Conservation (phyloP, 2,797 vertebrate genomes). For the Hemitrygon akajei region DNA sequence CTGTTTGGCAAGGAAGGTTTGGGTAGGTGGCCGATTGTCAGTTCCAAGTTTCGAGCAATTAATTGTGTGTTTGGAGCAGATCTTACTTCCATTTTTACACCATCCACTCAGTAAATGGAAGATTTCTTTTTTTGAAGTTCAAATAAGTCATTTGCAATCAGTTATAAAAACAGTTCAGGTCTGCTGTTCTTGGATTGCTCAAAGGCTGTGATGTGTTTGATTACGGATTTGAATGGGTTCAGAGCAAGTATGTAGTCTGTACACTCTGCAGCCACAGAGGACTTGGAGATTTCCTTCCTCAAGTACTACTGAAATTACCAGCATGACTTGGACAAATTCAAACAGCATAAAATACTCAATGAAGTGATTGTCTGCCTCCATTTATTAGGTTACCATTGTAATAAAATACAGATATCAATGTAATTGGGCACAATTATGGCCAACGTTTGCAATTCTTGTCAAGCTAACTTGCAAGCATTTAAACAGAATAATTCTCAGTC, state of each 20-base stretch:
- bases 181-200: neutral
- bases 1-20: neutral
- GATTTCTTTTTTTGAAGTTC: neutral
- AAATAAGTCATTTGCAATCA: neutral
- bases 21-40: neutral
- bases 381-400: slow-evolving; percentile 24
- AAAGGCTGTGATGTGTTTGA: neutral
- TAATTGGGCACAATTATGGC: neutral
- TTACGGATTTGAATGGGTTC: slow-evolving; percentile 16
- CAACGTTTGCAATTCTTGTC: neutral
- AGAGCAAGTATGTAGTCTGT: neutral
- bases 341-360: slow-evolving; percentile 24
- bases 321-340: slow-evolving; percentile 49
- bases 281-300: slow-evolving; percentile 51
- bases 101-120: neutral
- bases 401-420: slow-evolving; percentile 28
- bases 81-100: too few species aligned
- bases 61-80: neutral
- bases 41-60: neutral
- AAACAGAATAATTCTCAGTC: neutral
- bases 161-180: neutral
- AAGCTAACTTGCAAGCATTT: slow-evolving; percentile 13
- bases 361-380: slow-evolving; percentile 33
- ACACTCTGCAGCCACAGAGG: neutral
- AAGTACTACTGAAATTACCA: slow-evolving; percentile 53